Evolutionary conservation across 2,113 vertebrate genomes (phyloP), one percentile per base, ranked within the genome.

Genomic region (Leucosticte australis): DNA sequence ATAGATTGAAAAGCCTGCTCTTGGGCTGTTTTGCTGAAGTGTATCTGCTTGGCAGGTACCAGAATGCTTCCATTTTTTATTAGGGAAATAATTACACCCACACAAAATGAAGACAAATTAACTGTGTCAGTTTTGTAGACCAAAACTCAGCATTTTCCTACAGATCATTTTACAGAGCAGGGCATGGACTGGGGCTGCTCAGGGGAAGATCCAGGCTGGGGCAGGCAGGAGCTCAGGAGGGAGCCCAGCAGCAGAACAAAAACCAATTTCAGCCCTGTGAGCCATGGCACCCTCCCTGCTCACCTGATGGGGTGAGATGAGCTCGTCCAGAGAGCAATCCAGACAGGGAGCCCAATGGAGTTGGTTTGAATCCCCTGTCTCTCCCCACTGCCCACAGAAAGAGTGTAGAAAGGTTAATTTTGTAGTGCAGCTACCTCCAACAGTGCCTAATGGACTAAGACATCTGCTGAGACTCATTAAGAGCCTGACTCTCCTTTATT

Each of bases 141-240:
- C n/a, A 77, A 67, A 83, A 23, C 16, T 56, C 16, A 52, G 3
- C 10, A 28, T 47, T 69, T 73, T 83, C 35, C 24, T 35, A 3
- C 3, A 8, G 46, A 21, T 60, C 26, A 15, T 44, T 71, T 65
- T 17, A 44, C 64, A 22, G 28, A 55, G 37, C 11, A 64, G 71
- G 41, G 19, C 8, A 60, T 0, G 0, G 5, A 1, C 53, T 14
- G 18, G 5, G 31, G 9, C 16, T 82, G 41, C 55, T 63, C 2
- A 0, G 17, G 20, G 19, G 18, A 52, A 89, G 37, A 17, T 20
- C 31, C 31, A 60, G 55, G 44, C 46, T 30, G 46, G 28, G n/a
- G 15, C n/a, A 41, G 68, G 11, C 19, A 19, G 47, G 19, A 46
- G 28, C 33, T n/a, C 22, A 31, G 42, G 47, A 70, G n/a, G 19